Percentiles rank a stretch among this genome's conserved stretches.
phyloP scores from a whole-genome alignment of 1,140 invertebrate species.

The Copidosoma floridanum region DNA sequence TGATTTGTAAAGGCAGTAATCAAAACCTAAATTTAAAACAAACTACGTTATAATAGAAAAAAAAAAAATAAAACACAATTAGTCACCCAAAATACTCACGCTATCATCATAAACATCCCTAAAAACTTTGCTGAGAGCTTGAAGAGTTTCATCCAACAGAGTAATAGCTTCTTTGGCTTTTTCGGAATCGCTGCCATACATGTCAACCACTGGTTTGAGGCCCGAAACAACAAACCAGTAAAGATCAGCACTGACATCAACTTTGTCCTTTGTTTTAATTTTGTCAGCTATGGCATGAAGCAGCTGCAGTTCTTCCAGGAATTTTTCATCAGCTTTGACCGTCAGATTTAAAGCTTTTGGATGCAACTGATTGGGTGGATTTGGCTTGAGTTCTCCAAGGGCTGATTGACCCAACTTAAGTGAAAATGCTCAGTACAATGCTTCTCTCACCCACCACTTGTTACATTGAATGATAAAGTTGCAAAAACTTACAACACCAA shows the following conservation, averaged over 20 bases:
- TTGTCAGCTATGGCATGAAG: slow-evolving; percentile 63
- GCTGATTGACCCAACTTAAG: slow-evolving; percentile 49
- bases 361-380: slow-evolving; percentile 41
- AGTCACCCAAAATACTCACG: slow-evolving; percentile 54
- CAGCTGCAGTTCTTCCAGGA: slow-evolving; percentile 64
- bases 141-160: slow-evolving; percentile 61
- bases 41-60: slow-evolving; percentile 8
- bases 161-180: slow-evolving; percentile 67
- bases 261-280: slow-evolving; percentile 54
- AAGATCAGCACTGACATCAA: slow-evolving; percentile 64
- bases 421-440: too few relatives aligned
- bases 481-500: slow-evolving; percentile 62
- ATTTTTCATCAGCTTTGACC: slow-evolving; percentile 64
- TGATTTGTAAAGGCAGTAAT: slow-evolving; percentile 63
- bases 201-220: slow-evolving; percentile 63
- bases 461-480: slow-evolving; percentile 8
- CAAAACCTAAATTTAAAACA: slow-evolving; percentile 53
- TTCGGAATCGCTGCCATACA: slow-evolving; percentile 67
- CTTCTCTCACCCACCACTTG: too few relatives aligned
- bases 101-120: slow-evolving; percentile 66
- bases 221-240: slow-evolving; percentile 67
- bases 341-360: slow-evolving; percentile 38
- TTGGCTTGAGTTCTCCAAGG: slow-evolving; percentile 59
- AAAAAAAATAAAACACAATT: too few relatives aligned
- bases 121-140: slow-evolving; percentile 62